Conservation (phyloP, 2,113 vertebrate species). For the Heptranchias perlo region DNA sequence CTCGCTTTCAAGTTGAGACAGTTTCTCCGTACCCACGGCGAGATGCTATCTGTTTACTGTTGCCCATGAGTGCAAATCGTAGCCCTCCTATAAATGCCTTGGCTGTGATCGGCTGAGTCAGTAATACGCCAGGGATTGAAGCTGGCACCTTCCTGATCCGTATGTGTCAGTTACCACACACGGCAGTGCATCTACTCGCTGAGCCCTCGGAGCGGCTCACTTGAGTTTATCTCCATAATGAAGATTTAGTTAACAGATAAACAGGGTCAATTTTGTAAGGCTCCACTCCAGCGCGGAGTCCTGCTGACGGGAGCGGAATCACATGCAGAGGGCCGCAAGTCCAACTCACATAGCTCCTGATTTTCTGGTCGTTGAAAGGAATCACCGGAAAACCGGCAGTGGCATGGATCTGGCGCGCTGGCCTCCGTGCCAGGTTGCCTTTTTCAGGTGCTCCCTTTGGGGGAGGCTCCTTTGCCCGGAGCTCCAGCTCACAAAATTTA, state of each 20-base stretch:
- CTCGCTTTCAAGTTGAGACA: background rate
- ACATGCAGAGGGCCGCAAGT: background rate
- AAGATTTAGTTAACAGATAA: background rate
- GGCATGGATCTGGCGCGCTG: background rate
- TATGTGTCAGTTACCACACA: background rate
- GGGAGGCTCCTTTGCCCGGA: background rate
- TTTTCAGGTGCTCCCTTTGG: background rate
- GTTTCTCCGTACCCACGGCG: background rate
- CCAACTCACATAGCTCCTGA: background rate
- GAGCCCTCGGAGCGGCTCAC: background rate
- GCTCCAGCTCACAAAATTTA: background rate
- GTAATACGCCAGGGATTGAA: background rate
- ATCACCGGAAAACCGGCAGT: background rate
- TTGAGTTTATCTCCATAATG: background rate
- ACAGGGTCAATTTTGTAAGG: background rate
- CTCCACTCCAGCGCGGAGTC: background rate
- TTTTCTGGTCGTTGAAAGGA: background rate
- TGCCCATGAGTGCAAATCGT: background rate
- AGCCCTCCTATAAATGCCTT: background rate
- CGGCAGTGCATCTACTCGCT: background rate
- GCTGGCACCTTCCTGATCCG: background rate
- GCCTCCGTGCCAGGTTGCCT: background rate
- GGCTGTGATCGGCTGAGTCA: background rate
- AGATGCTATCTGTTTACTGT: background rate
- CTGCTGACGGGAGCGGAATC: background rate